A percentile compares a stretch with the other conserved stretches of the same genome.
phyloP scores from a whole-genome alignment of 2,888 invertebrate species.

The Pomacea canaliculata region DNA sequence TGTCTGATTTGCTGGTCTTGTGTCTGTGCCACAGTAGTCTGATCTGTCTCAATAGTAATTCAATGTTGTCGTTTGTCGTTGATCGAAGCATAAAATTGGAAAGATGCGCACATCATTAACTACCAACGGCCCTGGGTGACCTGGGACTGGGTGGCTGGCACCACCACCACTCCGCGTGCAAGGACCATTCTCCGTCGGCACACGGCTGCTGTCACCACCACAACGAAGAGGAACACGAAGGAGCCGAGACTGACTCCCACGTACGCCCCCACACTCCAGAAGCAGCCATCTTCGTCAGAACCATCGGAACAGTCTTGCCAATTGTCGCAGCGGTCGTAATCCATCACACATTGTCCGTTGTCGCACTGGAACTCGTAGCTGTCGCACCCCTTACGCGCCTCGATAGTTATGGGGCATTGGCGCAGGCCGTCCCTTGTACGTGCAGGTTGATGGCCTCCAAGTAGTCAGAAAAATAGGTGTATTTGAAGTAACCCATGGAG shows the following conservation, averaged over 20 bases:
- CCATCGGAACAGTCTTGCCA: conserved; percentile 1
- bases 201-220: background rate
- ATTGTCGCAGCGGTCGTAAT: background rate
- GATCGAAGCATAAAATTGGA: too few relatives aligned
- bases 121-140: conserved; percentile 7
- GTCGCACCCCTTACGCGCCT: background rate
- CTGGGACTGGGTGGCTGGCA: background rate
- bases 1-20: too few relatives aligned
- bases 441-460: background rate
- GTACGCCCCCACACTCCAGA: conserved; percentile 3
- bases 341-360: background rate
- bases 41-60: too few relatives aligned
- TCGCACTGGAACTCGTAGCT: background rate
- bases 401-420: background rate
- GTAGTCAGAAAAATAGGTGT: background rate
- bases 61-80: too few relatives aligned
- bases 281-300: conserved; percentile 10
- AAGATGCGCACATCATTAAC: background rate
- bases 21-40: too few relatives aligned
- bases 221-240: background rate
- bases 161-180: background rate
- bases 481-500: background rate
- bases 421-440: background rate
- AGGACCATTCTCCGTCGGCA: background rate
- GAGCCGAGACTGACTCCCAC: conserved; percentile 2